Conservation (phyloP, 2,888 invertebrate genomes). For the Dynastes hyllus region DNA sequence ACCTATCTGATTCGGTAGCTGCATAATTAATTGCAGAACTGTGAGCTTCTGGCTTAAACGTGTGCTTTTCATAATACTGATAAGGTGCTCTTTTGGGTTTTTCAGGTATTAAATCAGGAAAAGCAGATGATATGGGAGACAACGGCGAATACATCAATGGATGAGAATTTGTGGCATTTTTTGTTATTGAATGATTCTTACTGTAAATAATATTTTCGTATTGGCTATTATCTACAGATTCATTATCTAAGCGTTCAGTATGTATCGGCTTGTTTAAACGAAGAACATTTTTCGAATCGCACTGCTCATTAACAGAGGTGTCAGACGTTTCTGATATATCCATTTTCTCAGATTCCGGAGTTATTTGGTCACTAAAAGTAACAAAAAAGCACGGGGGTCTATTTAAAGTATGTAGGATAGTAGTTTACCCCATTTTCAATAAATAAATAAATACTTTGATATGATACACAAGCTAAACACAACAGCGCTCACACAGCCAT, state of each 20-base stretch:
- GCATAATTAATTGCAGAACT: constrained; percentile 59
- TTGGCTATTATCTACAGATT: constrained; percentile 59
- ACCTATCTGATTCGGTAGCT: constrained; percentile 14
- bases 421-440: constrained; percentile 47
- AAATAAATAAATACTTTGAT: constrained; percentile 6
- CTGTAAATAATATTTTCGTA: constrained; percentile 55
- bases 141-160: constrained; percentile 68
- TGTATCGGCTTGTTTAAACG: constrained; percentile 55
- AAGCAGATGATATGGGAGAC: constrained; percentile 66
- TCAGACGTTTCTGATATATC: constrained; percentile 63
- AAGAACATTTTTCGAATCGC: constrained; percentile 57
- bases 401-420: constrained; percentile 19
- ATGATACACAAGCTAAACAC: constrained; percentile 43
- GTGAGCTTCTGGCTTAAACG: constrained; percentile 65
- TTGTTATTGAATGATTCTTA: constrained; percentile 56
- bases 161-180: constrained; percentile 69
- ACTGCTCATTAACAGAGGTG: constrained; percentile 51
- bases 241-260: constrained; percentile 54
- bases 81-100: constrained; percentile 61
- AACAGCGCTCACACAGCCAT: constrained; percentile 47
- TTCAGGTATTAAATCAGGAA: constrained; percentile 69
- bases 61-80: constrained; percentile 60
- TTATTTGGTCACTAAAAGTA: constrained; percentile 56
- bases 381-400: neutral
- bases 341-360: constrained; percentile 59